Evolutionary conservation across 2,113 vertebrate genomes (phyloP), one percentile per base, ranked within the genome.

Genomic region (Mirounga angustirostris): DNA sequence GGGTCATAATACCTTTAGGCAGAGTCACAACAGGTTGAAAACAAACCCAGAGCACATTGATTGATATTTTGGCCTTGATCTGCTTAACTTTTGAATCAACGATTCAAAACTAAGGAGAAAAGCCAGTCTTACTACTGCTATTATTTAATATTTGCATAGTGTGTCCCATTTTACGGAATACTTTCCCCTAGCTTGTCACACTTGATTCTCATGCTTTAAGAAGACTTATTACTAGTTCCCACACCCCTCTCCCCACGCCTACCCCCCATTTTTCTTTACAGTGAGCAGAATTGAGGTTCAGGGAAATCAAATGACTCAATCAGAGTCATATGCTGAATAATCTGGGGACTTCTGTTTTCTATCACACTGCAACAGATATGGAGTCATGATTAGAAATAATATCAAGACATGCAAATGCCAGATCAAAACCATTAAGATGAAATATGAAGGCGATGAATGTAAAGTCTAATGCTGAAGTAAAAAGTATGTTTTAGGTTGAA

Each of bases 271-370:
- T 56, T 65, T 95, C 94, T 93, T 81, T 81, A 50, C n/a, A 93
- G 21, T 89, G 91, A 92, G 69, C 67, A 63, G 86, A 89, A 89
- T 24, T 69, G 58, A 94, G 73, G 56, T 82, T 98, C 81, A 94
- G 83, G 50, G 82, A 95, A 94, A 86, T 97, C 67, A 96, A 93
- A 73, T 79, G 92, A 95, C 74, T 90, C 79, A 74, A 43, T 89
- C 26, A 89, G 65, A 93, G 89, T 96, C 86, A 71, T 50, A 65
- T 7, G 26, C 86, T 89, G 94, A 97, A 96, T 96, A 93, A 96
- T 76, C 71, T 86, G 83, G 69, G 63, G 83, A 96, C 90, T 96
- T 96, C 79, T 93, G 56, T 87, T 98, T 98, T 97, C 74, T 97
- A 43, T 98, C 65, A 96, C 54, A 76, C n/a, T 58, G 89, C 26